phyloP scores from a whole-genome alignment of 2,888 invertebrate genomes.

The Unio delphinus region DNA sequence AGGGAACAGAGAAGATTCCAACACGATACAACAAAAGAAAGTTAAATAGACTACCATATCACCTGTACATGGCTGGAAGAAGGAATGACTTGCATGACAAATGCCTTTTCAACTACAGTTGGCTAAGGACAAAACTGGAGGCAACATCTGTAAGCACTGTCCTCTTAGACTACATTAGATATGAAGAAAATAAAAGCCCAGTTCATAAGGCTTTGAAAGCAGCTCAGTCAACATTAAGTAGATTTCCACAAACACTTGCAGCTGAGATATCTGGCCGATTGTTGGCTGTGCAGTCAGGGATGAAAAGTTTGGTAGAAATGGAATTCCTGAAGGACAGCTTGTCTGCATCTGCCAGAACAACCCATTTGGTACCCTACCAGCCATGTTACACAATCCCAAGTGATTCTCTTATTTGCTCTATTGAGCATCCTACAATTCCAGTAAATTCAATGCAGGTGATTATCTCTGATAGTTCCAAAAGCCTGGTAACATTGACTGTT shows the following conservation, averaged over 20 bases:
- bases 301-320: conserved; percentile 27
- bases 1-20: conserved; percentile 26
- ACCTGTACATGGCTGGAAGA: conserved; percentile 52
- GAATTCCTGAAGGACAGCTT: conserved; percentile 36
- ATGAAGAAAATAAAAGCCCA: conserved; percentile 82
- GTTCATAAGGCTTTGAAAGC: conserved; percentile 70
- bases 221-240: conserved; percentile 82
- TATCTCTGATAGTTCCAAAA: conserved; percentile 37
- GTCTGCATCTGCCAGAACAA: conserved; percentile 67
- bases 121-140: conserved; percentile 95
- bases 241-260: conserved; percentile 92
- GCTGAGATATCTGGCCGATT: conserved; percentile 92
- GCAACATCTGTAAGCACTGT: conserved; percentile 95
- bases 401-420: conserved; percentile 35
- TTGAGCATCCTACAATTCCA: conserved; percentile 73
- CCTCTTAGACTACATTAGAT: conserved; percentile 83
- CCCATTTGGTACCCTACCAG: conserved; percentile 40
- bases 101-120: conserved; percentile 95
- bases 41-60: conserved; percentile 64
- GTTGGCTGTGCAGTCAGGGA: conserved; percentile 76
- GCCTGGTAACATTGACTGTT: conserved; percentile 34
- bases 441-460: conserved; percentile 24
- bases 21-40: conserved; percentile 64
- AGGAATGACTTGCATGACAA: conserved; percentile 91
- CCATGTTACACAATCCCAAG: conserved; percentile 41